Conservation (phyloP, 2,888 invertebrate genomes). For the Thereva nobilitata region DNA sequence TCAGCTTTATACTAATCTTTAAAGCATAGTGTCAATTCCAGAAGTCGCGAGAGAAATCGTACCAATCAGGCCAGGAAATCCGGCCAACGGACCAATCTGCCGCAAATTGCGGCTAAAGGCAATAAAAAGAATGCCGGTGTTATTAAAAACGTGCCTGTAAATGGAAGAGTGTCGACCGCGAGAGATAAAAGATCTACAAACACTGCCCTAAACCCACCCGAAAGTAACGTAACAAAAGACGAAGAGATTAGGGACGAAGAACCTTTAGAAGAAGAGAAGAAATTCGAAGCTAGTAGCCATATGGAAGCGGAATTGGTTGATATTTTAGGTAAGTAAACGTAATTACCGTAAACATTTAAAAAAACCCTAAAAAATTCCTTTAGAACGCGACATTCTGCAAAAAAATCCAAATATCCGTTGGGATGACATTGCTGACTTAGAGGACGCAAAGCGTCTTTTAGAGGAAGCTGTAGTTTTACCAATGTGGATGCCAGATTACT, state of each 20-base stretch:
- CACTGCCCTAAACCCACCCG: background rate
- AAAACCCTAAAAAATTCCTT: conserved; percentile 39
- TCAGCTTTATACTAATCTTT: too few relatives aligned
- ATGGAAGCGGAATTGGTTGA: conserved; percentile 93
- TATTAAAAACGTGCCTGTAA: conserved; percentile 1
- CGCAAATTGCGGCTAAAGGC: conserved; percentile 15
- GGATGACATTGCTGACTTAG: conserved; percentile 90
- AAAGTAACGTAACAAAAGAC: conserved; percentile 63
- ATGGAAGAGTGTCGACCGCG: conserved; percentile 40
- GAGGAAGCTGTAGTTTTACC: conserved; percentile 98
- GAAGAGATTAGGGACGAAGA: conserved; percentile 67
- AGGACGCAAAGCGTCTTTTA: conserved; percentile 85
- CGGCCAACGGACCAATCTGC: conserved; percentile 6
- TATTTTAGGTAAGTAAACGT: conserved; percentile 68
- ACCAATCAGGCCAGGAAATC: conserved; percentile 12
- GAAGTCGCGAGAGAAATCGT: too few relatives aligned
- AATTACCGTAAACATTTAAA: background rate
- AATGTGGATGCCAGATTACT: conserved; percentile 97
- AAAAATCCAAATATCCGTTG: conserved; percentile 95
- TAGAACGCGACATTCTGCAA: conserved; percentile 94
- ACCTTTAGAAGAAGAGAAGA: conserved; percentile 70
- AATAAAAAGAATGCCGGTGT: conserved; percentile 18
- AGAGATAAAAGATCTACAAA: conserved; percentile 29
- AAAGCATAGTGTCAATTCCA: too few relatives aligned
- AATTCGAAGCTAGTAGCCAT: conserved; percentile 79